Base-by-base conservation (phyloP, 1,140 invertebrate species). In the Drosophila trapezifrons region DNA sequence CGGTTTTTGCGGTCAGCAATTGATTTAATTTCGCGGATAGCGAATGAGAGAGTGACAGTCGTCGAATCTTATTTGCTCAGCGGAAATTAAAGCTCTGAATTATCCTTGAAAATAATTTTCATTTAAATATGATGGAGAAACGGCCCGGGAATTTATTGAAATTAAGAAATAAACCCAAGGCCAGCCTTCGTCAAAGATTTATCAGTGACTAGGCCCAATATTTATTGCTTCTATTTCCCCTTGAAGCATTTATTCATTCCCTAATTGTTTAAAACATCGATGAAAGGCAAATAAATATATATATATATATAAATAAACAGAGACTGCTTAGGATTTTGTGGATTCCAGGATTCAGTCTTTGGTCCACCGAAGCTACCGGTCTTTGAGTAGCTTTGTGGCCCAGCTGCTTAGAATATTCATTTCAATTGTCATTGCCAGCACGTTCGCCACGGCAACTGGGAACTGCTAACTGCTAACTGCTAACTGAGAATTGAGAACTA, bases 351-450 rank as follows among this genome's bases (percentile, higher is more conserved):
- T 32, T 60, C 10, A 12, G 57, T 38, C 22, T n/a, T 27, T 13
- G 49, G 49, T 27, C 32, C 43, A 20, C 35, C 59, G n/a, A 57
- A 58, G 40, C 60, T 12, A 54, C 32, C 32, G 49, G 47, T 62
- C 59, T 62, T 40, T 25, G 32, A 40, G 22, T 37, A 56, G 59
- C 59, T 64, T 54, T 60, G 46, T 49, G 42, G 56, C 49, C 49
- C 76, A 72, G 60, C 42, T 74, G 76, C 52, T 74, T 78, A 55
- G 55, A 77, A 74, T 74, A 78, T 78, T 57, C 57, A 74, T 58
- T 81, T 67, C 27, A 52, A 63, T 75, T 82, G 79, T 59, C 60
- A 82, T 83, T 69, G 80, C 52, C 70, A 55, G 70, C 80, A 82
- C 75, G 75, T 75, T 46, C 56, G 32, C 42, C 57, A 69, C 35